phyloP scores from a whole-genome alignment of 2,113 vertebrate species.

The Pedionomus torquatus region DNA sequence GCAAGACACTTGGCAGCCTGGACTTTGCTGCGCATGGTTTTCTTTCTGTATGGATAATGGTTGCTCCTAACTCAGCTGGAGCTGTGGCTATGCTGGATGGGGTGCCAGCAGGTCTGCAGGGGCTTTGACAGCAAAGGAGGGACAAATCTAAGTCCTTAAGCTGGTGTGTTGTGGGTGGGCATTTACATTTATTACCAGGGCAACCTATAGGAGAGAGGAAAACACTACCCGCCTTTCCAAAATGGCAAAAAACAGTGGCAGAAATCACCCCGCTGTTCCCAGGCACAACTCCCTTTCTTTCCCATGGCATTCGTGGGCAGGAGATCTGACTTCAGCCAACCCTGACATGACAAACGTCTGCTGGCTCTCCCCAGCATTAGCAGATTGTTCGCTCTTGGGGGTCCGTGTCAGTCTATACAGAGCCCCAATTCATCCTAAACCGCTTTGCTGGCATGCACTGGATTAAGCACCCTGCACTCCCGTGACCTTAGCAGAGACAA shows the following conservation, averaged over 20 bases:
- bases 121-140: neutral
- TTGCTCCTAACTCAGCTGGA: neutral
- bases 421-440: neutral
- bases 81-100: neutral
- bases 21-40: fast-evolving
- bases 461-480: neutral
- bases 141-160: neutral
- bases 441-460: neutral
- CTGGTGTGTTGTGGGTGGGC: neutral
- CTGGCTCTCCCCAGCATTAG: neutral
- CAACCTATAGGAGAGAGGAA: neutral
- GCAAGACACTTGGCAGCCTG: neutral
- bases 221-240: neutral
- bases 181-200: neutral
- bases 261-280: neutral
- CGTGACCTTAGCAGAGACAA: neutral
- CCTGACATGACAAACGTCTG: neutral
- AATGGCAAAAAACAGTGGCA: neutral
- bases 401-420: neutral
- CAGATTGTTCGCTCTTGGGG: neutral
- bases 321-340: neutral
- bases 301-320: neutral
- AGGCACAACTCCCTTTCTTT: neutral
- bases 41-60: neutral
- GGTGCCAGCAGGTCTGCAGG: neutral